These are phyloP conservation scores for Lithophane ornitopus DNA, from an alignment of 2,888 invertebrate genomes.

Conservation along the genomic window DNA sequence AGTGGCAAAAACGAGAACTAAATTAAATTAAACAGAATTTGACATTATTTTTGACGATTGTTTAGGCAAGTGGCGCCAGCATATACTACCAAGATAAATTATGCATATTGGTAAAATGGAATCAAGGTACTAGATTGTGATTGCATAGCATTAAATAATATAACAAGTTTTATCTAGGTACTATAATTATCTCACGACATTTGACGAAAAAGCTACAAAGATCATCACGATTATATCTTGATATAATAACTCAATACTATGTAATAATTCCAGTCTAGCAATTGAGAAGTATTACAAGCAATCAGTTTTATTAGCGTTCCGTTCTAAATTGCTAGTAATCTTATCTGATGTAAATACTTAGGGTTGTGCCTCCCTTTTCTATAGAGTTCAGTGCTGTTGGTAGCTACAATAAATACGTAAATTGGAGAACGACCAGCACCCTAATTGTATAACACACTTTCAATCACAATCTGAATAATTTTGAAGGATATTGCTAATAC, in stretches of 20 bases:
- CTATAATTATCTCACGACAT: slow-evolving; percentile 12
- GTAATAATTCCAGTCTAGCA: slow-evolving; percentile 16
- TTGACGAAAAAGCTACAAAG: slow-evolving; percentile 5
- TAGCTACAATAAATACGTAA: neutral
- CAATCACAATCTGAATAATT: too few relatives aligned
- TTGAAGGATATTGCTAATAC: too few relatives aligned
- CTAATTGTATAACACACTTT: too few relatives aligned
- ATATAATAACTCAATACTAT: neutral
- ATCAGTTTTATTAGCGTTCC: slow-evolving; percentile 38
- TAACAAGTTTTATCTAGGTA: neutral
- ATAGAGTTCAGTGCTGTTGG: slow-evolving; percentile 20
- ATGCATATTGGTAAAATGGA: neutral
- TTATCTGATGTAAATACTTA: slow-evolving; percentile 40
- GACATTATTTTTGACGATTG: neutral
- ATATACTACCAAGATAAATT: neutral
- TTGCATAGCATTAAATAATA: neutral
- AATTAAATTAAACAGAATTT: neutral
- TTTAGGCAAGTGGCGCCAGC: neutral
- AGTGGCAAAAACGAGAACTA: neutral
- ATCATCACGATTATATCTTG: slow-evolving; percentile 24
- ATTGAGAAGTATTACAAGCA: slow-evolving; percentile 30
- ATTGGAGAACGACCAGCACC: neutral
- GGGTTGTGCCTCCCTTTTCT: slow-evolving; percentile 14
- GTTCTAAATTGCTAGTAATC: slow-evolving; percentile 38
- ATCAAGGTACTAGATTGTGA: neutral